Conservation (phyloP, 2,888 invertebrate genomes). For the Deilephila elpenor region DNA sequence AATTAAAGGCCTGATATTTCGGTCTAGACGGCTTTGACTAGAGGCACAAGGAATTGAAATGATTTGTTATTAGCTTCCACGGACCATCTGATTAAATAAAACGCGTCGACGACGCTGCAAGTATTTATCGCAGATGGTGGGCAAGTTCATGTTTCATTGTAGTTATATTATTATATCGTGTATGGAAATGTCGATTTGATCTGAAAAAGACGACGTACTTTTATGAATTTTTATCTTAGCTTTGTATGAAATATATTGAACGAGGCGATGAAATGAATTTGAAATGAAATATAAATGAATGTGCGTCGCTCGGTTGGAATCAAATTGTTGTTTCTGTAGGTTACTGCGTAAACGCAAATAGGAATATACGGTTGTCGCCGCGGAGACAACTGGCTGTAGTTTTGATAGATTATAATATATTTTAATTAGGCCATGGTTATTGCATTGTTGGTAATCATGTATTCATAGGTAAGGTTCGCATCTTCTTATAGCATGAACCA, state of each 20-base stretch:
- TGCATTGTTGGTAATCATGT: conserved; percentile 60
- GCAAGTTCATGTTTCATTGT: conserved; percentile 29
- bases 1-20: conserved; percentile 1
- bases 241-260: conserved; percentile 8
- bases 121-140: conserved; percentile 30
- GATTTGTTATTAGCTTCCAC: conserved; percentile 14
- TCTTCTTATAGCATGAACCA: conserved; percentile 51
- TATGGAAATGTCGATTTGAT: conserved; percentile 41
- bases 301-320: conserved; percentile 30
- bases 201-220: conserved; percentile 32
- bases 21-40: conserved; percentile 37
- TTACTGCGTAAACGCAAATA: conserved; percentile 48
- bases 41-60: conserved; percentile 42
- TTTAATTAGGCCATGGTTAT: conserved; percentile 66
- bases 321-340: conserved; percentile 28
- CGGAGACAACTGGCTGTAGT: conserved; percentile 56
- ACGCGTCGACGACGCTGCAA: conserved; percentile 1
- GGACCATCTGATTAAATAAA: conserved; percentile 34
- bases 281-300: conserved; percentile 32
- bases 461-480: conserved; percentile 52
- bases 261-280: conserved; percentile 1
- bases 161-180: conserved; percentile 20
- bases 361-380: conserved; percentile 40
- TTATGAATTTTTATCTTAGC: conserved; percentile 11
- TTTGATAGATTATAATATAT: conserved; percentile 63